These are phyloP conservation scores for Tenrec ecaudatus DNA, from an alignment of 2,113 vertebrate genomes.

Conservation along the genomic window DNA sequence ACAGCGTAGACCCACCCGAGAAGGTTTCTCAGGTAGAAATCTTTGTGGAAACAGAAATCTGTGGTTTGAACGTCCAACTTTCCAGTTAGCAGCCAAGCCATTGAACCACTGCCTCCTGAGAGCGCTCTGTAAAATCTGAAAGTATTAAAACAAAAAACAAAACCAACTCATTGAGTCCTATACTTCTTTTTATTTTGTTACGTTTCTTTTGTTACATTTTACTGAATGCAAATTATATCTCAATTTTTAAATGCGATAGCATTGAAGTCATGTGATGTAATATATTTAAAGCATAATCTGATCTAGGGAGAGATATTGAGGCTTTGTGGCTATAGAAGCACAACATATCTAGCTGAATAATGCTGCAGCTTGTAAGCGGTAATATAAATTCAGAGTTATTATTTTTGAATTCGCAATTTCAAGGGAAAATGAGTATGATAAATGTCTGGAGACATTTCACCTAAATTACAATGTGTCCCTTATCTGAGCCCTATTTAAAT, in stretches of 20 bases:
- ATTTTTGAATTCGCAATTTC: no score
- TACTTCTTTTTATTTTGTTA: neutral
- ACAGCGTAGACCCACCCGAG: neutral
- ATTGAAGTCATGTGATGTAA: neutral
- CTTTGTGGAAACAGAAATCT: neutral
- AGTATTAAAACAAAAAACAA: neutral
- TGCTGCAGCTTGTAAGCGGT: no score
- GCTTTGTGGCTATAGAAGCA: no score
- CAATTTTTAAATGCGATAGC: neutral
- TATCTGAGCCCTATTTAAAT: constrained; percentile 57
- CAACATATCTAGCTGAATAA: no score
- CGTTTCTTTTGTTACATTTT: neutral
- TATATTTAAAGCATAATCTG: no score
- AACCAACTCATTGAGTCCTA: neutral
- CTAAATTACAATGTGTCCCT: no score
- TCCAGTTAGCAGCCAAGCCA: neutral
- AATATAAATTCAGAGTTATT: no score
- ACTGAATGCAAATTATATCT: neutral
- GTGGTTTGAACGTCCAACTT: no score
- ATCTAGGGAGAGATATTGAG: no score
- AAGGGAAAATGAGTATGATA: no score
- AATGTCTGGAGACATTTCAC: no score
- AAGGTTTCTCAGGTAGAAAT: neutral
- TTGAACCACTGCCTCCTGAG: neutral
- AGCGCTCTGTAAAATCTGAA: no score